Conservation (phyloP, 2,797 vertebrate species). For the Sus cebifrons region DNA sequence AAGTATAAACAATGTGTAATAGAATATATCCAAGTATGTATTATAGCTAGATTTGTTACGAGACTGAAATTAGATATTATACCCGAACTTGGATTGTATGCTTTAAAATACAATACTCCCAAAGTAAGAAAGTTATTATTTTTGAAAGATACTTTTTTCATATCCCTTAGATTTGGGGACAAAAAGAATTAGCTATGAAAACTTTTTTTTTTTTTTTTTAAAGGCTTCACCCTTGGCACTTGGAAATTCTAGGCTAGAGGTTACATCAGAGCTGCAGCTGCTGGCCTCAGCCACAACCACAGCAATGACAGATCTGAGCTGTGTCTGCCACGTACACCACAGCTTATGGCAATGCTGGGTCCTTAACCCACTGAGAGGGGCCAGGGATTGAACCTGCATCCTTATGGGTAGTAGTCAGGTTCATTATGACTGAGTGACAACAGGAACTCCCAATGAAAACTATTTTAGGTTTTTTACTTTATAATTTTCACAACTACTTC, state of each 20-base stretch:
- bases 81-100: neutral
- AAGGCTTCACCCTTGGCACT: too few species aligned
- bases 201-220: neutral
- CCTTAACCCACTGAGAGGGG: too few species aligned
- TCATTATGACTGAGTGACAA: too few species aligned
- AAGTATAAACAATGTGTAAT: conserved; percentile 31
- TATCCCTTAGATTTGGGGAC: neutral
- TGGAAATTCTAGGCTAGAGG: too few species aligned
- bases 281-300: too few species aligned
- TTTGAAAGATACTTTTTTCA: conserved; percentile 3
- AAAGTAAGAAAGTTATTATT: conserved; percentile 50
- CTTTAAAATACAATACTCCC: neutral
- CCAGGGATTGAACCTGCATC: too few species aligned
- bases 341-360: too few species aligned
- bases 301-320: too few species aligned
- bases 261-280: too few species aligned
- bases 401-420: too few species aligned
- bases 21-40: neutral
- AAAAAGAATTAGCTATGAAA: neutral
- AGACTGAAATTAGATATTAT: conserved; percentile 14
- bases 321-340: too few species aligned
- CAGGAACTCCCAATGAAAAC: neutral
- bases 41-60: neutral
- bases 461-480: neutral
- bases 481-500: neutral